Evolutionary conservation across 2,797 vertebrate genomes (phyloP).

Genomic region (Urocyon cinereoargenteus): DNA sequence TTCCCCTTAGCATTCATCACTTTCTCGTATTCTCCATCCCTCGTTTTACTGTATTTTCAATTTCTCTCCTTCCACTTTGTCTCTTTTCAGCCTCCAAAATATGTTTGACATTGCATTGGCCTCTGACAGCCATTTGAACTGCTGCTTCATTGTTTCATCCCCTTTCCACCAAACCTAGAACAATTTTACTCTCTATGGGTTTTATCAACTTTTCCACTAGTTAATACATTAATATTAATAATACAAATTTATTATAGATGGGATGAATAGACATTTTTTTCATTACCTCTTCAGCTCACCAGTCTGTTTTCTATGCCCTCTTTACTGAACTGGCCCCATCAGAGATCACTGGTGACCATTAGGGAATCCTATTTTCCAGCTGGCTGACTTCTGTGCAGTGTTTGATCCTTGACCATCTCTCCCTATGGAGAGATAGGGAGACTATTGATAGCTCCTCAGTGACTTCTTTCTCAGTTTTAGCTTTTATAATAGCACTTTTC

Average conservation of each 20-base stretch:
- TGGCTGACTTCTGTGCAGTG: background rate
- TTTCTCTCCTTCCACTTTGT: background rate
- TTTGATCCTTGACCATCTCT: background rate
- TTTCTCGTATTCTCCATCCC: background rate
- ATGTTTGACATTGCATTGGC: background rate
- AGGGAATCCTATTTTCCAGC: background rate
- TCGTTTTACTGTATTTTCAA: background rate
- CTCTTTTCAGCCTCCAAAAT: background rate
- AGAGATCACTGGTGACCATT: background rate
- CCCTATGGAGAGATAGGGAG: no score
- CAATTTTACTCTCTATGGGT: background rate
- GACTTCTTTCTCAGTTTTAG: background rate
- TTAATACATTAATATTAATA: background rate
- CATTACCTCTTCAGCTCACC: background rate
- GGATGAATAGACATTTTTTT: background rate
- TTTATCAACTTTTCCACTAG: background rate
- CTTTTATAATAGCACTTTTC: background rate
- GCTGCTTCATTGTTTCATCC: background rate
- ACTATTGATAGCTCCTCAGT: background rate
- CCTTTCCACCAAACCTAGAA: background rate
- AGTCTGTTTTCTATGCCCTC: background rate
- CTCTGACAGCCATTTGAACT: background rate
- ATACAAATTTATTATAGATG: background rate
- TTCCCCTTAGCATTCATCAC: background rate
- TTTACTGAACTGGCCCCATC: background rate